Base-by-base conservation (phyloP, 2,888 invertebrate genomes). In the Caenorhabditis zanzibari region DNA sequence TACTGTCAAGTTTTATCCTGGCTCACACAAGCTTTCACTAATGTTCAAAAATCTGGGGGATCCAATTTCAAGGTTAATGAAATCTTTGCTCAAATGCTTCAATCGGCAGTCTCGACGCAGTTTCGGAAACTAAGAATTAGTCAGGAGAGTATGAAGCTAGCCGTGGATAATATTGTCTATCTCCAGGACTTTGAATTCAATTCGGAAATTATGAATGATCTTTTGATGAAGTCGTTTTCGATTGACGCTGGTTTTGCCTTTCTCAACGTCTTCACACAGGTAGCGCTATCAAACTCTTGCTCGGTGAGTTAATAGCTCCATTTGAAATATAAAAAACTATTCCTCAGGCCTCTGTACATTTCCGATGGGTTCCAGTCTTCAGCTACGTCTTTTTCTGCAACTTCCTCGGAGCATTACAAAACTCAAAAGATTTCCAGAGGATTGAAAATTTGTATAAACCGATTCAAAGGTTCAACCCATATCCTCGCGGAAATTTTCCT, bases 181-280 rank as follows among this genome's bases (percentile, higher is more conserved):
- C 38, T 38, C 12, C 9, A 38, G 10, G 12, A 12, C 38, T 6
- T 38, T 38, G 38, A 38, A 12, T 38, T 38, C 12, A 12, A 38
- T 12, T 12, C 10, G 12, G 38, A 38, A 38, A 12, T 12, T 38
- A 12, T 38, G 38, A 38, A 38, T 12, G 12, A 38, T 38, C 38
- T 38, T 38, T 12, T 38, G 19, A 26, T 10, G 24, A 24, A 54
- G 38, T 38, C 38, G 38, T 2, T 38, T 38, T 12, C 38, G 10
- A 54, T 26, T 10, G 22, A 26, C 2, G 12, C 22, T 3, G 12
- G 24, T 1, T 26, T 54, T 24, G 32, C 58, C 1, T 32, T 58
- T 32, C 32, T 58, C n/a, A 58, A 58, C 28, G 32, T 26, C 1
- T 58, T 58, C 32, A 58, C 58, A 1, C 58, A 58, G n/a, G 32